phyloP scores from a whole-genome alignment of 2,113 vertebrate genomes.

The Hemiprocne comata region DNA sequence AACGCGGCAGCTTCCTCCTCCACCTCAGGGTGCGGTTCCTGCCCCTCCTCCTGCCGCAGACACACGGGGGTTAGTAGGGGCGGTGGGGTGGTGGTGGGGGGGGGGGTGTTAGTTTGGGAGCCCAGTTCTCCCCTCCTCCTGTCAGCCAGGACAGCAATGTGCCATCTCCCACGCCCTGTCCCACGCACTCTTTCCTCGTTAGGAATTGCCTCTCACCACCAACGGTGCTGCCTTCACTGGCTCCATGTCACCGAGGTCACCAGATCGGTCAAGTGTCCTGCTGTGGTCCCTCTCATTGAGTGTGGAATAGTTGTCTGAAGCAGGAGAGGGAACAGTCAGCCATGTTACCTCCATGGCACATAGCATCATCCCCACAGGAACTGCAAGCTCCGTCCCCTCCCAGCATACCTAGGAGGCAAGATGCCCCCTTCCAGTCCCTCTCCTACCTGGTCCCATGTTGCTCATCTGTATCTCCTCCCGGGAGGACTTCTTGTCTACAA shows the following conservation, averaged over 20 bases:
- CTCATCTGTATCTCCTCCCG: slow-evolving; percentile 95
- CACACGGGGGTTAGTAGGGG: slow-evolving; percentile 72
- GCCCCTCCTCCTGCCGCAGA: slow-evolving; percentile 79
- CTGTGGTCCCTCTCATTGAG: slow-evolving; percentile 88
- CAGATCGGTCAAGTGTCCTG: slow-evolving; percentile 88
- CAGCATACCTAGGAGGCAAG: background rate
- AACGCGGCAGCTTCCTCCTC: slow-evolving; percentile 63
- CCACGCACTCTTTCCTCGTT: background rate
- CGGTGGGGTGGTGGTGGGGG: rapidly evolving
- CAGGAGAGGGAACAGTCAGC: background rate
- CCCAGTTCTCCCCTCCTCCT: background rate
- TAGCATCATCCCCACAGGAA: background rate
- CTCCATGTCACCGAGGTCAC: slow-evolving; percentile 86
- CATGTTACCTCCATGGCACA: rapidly evolving
- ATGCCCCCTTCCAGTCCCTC: background rate
- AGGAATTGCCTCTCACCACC: slow-evolving; percentile 67
- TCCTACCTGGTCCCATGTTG: slow-evolving; percentile 90
- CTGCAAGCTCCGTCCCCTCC: background rate
- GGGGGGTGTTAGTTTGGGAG: background rate
- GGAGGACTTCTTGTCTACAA: slow-evolving; percentile 84
- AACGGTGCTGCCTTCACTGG: slow-evolving; percentile 79
- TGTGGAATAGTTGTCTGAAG: slow-evolving; percentile 85
- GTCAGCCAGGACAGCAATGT: background rate
- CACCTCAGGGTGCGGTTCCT: slow-evolving; percentile 71
- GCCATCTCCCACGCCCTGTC: background rate